Conservation (phyloP, 1,140 invertebrate genomes). For the Aradophagus sp. region DNA sequence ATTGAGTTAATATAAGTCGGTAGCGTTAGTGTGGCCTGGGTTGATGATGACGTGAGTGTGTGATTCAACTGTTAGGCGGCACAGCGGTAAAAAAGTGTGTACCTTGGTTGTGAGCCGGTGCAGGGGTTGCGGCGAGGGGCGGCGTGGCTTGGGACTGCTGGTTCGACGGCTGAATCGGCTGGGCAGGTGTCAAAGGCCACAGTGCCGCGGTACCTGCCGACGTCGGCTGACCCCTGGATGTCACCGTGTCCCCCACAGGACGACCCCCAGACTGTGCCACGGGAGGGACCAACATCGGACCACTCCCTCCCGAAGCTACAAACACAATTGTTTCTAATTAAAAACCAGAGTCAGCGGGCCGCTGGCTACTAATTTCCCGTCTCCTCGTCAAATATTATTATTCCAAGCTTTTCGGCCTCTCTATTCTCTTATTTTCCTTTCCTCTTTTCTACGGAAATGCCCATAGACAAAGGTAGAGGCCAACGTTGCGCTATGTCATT, state of each 20-base stretch:
- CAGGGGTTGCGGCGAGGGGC: constrained; percentile 73
- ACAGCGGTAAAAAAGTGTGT: constrained; percentile 14
- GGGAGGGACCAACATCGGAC: constrained; percentile 75
- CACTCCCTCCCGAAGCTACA: constrained; percentile 74
- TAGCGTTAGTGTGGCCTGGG: too few relatives aligned
- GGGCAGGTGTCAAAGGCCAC: constrained; percentile 76
- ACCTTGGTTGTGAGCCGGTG: constrained; percentile 75
- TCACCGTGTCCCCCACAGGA: constrained; percentile 65
- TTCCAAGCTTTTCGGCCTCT: too few relatives aligned
- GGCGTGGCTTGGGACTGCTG: constrained; percentile 70
- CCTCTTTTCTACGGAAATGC: too few relatives aligned
- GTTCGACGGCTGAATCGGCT: constrained; percentile 64
- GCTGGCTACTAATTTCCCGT: too few relatives aligned
- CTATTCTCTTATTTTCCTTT: too few relatives aligned
- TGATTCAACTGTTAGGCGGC: not conserved
- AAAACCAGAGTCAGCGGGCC: constrained; percentile 1
- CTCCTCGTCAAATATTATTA: too few relatives aligned
- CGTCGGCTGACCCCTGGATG: constrained; percentile 63
- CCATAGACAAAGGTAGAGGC: too few relatives aligned
- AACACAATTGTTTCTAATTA: constrained; percentile 43
- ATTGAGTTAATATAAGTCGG: too few relatives aligned
- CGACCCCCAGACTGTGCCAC: constrained; percentile 70
- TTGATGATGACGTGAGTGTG: too few relatives aligned
- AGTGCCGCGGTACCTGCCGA: constrained; percentile 68
- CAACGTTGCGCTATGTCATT: too few relatives aligned